Evolutionary conservation across 2,797 vertebrate species (phyloP).

Genomic region (Gouania willdenowi): DNA sequence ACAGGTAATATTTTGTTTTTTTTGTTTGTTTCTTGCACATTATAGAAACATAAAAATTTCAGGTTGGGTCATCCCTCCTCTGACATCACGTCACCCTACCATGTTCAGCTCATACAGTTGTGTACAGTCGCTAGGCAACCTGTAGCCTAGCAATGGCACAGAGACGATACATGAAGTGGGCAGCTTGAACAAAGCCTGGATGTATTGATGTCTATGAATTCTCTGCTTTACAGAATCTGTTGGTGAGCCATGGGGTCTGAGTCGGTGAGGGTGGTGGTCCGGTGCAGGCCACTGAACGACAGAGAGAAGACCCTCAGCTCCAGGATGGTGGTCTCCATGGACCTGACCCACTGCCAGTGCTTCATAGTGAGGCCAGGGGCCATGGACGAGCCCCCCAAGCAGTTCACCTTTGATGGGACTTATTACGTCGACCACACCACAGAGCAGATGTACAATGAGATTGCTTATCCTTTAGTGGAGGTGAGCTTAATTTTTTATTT

Average conservation of each 20-base stretch:
- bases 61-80: not conserved
- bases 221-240: not conserved
- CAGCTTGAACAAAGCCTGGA: not conserved
- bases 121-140: conserved; percentile 67
- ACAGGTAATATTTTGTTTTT: no score
- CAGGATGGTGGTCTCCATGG: conserved; percentile 71
- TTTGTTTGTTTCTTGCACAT: no score
- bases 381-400: conserved; percentile 77
- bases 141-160: conserved; percentile 8
- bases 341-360: conserved; percentile 76
- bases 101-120: not conserved
- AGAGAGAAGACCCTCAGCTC: conserved; percentile 76
- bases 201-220: not conserved
- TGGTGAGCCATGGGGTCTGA: conserved; percentile 75
- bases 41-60: no score
- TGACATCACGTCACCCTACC: not conserved
- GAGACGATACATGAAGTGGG: not conserved
- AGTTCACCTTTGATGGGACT: conserved; percentile 88
- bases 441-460: conserved; percentile 88
- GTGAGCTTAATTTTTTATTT: conserved; percentile 53
- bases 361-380: conserved; percentile 78
- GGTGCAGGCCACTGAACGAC: conserved; percentile 81
- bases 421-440: conserved; percentile 80
- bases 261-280: conserved; percentile 84
- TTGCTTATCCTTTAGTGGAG: conserved; percentile 84